Conservation (phyloP, 2,888 invertebrate genomes). For the Morpho deidamia region DNA sequence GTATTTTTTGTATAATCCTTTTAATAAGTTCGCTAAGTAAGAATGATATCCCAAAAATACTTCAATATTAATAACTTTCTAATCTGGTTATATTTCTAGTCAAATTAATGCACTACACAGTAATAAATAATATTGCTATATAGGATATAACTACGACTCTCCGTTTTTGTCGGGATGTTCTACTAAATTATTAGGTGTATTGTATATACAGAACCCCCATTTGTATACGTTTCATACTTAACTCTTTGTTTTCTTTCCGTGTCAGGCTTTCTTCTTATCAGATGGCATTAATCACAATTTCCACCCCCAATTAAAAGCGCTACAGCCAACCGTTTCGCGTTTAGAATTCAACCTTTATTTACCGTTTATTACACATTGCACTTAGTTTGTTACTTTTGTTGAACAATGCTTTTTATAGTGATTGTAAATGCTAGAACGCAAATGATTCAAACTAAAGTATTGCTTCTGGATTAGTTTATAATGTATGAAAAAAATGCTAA, state of each 20-base stretch:
- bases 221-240: neutral
- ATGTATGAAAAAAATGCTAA: neutral
- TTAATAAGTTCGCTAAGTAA: too few species aligned
- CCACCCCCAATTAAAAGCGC: conserved; percentile 73
- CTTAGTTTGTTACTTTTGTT: conserved; percentile 49
- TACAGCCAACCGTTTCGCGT: conserved; percentile 42
- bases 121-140: too few species aligned
- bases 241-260: conserved; percentile 43
- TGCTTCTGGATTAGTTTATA: conserved; percentile 33
- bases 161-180: too few species aligned
- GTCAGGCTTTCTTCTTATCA: conserved; percentile 61
- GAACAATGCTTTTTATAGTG: conserved; percentile 56
- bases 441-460: conserved; percentile 36
- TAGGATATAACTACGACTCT: too few species aligned
- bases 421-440: conserved; percentile 31
- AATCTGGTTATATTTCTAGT: too few species aligned
- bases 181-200: too few species aligned
- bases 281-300: conserved; percentile 75
- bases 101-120: too few species aligned
- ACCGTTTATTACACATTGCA: conserved; percentile 52
- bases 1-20: too few species aligned
- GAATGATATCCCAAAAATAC: too few species aligned
- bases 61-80: too few species aligned
- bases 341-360: conserved; percentile 44
- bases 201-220: conserved; percentile 5